Conservation (phyloP, 1,140 invertebrate genomes). For the Littorina saxatilis region DNA sequence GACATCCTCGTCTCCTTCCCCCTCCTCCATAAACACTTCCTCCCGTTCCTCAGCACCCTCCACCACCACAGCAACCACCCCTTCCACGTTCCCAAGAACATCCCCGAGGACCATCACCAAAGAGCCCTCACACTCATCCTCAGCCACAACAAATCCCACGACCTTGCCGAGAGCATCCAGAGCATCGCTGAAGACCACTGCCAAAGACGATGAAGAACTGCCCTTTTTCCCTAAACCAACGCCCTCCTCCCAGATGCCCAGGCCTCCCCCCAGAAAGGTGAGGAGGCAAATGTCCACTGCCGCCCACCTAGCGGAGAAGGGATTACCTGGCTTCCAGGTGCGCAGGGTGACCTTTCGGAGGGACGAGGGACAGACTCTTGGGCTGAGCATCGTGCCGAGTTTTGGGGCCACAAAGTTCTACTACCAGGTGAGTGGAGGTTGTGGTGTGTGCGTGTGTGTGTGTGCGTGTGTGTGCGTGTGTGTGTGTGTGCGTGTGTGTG, state of each 20-base stretch:
- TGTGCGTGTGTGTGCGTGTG: neutral
- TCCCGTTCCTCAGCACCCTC: no score
- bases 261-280: slow-evolving; percentile 33
- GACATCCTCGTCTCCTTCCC: neutral
- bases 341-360: slow-evolving; percentile 55
- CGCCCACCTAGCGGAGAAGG: slow-evolving; percentile 8
- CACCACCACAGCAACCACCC: no score
- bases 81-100: no score
- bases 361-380: slow-evolving; percentile 59
- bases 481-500: neutral
- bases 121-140: no score
- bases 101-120: no score
- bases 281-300: slow-evolving; percentile 10
- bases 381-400: slow-evolving; percentile 71
- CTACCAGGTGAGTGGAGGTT: slow-evolving; percentile 69
- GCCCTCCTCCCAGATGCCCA: slow-evolving; percentile 24
- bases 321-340: slow-evolving; percentile 52
- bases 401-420: slow-evolving; percentile 69
- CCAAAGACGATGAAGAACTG: no score
- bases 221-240: no score
- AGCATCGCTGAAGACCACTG: no score
- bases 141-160: no score
- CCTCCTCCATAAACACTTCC: no score
- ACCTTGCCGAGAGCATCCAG: no score
- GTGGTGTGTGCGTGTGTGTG: neutral